These are phyloP conservation scores for Arbacia lixula DNA, from an alignment of 53 echinoderm and acorn worm genomes.

Conservation along the genomic window DNA sequence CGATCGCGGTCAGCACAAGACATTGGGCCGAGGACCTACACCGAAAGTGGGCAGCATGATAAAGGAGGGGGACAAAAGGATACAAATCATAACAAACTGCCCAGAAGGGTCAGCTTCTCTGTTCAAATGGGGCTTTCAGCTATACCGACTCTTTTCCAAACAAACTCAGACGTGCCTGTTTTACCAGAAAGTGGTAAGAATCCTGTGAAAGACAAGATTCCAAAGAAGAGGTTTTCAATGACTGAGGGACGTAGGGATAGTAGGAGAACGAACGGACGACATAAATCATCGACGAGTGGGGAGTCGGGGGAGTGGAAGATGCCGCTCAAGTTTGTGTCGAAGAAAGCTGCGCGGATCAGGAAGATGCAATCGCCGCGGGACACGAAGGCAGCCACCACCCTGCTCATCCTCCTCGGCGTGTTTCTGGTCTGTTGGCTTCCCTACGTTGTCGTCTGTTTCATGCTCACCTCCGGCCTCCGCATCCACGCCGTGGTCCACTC, in stretches of 20 bases:
- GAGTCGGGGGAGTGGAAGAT: conserved; percentile 34
- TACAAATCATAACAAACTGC: not conserved
- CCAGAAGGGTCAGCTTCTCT: not conserved
- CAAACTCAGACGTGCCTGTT: not conserved
- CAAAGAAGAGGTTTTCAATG: not conserved
- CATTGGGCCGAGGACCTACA: not conserved
- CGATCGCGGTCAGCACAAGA: conserved; percentile 18
- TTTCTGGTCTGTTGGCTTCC: conserved; percentile 58
- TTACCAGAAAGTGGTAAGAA: not conserved
- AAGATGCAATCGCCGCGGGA: conserved; percentile 40
- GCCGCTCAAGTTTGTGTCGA: not conserved
- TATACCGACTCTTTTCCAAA: conserved; percentile 1
- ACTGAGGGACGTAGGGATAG: not conserved
- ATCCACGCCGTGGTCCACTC: conserved; percentile 13
- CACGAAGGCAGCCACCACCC: conserved; percentile 52
- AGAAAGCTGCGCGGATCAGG: conserved; percentile 4
- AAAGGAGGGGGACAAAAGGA: not conserved
- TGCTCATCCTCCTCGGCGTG: conserved; percentile 41
- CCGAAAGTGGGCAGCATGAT: not conserved
- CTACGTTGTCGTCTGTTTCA: conserved; percentile 36
- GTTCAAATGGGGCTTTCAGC: conserved; percentile 12
- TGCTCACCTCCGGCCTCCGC: not conserved
- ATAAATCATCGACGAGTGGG: conserved; percentile 16
- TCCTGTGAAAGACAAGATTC: not conserved
- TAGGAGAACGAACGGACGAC: not conserved